Evolutionary conservation across 2,113 vertebrate genomes (phyloP).

Genomic region (Sceloporus undulatus): DNA sequence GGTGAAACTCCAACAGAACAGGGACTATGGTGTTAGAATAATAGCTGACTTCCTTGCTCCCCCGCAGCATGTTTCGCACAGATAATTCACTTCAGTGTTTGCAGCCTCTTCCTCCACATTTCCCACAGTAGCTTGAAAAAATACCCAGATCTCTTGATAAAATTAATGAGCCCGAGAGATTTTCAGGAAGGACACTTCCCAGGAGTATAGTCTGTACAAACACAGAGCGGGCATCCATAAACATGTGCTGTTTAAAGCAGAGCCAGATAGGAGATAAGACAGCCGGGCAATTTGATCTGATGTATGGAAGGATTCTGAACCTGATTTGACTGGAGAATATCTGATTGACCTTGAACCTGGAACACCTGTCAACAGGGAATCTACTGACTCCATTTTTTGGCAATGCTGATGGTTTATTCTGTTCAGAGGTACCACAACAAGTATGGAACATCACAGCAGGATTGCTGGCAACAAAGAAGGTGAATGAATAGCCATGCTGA

Average conservation of each 20-base stretch:
- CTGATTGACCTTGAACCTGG: slow-evolving; percentile 64
- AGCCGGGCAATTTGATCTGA: neutral
- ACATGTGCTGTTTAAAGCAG: slow-evolving; percentile 15
- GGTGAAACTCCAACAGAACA: slow-evolving; percentile 37
- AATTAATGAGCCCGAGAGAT: slow-evolving; percentile 56
- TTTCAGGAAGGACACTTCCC: slow-evolving; percentile 35
- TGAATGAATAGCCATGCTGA: neutral
- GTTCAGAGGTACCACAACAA: neutral
- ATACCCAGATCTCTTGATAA: slow-evolving; percentile 52
- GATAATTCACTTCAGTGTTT: slow-evolving; percentile 56
- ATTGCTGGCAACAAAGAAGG: neutral
- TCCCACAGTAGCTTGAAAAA: slow-evolving; percentile 45
- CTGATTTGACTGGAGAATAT: slow-evolving; percentile 58
- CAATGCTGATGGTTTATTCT: neutral
- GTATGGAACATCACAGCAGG: neutral
- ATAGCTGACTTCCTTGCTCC: neutral
- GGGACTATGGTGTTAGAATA: slow-evolving; percentile 35
- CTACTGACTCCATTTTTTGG: slow-evolving; percentile 31
- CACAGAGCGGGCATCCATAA: neutral
- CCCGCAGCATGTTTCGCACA: slow-evolving; percentile 39
- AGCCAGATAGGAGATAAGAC: slow-evolving; percentile 51
- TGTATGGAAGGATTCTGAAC: neutral
- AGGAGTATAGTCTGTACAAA: slow-evolving; percentile 42
- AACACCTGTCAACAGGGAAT: slow-evolving; percentile 46
- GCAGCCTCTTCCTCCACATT: slow-evolving; percentile 41